These are phyloP conservation scores for Nephrotoma appendiculata DNA, from an alignment of 2,888 invertebrate genomes.

Conservation along the genomic window DNA sequence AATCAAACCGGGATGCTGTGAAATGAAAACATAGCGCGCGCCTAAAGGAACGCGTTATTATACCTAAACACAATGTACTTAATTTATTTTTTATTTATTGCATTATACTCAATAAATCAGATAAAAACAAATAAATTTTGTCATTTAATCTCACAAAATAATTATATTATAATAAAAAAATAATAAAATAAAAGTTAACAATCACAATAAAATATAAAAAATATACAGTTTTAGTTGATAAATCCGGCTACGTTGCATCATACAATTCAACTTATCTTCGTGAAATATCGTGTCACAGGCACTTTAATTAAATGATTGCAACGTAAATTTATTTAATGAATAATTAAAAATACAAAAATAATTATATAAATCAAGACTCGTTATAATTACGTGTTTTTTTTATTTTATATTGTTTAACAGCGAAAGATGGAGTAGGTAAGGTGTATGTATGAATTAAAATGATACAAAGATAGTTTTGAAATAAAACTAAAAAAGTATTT, in stretches of 20 bases:
- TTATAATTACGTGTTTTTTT: not conserved
- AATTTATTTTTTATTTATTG: not conserved
- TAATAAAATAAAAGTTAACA: not conserved
- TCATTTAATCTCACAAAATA: not conserved
- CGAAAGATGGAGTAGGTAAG: not conserved
- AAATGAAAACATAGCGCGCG: too few relatives aligned
- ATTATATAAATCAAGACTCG: not conserved
- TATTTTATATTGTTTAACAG: not conserved
- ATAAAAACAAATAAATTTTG: not conserved
- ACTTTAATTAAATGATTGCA: not conserved
- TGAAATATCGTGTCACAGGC: not conserved
- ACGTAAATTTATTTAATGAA: not conserved
- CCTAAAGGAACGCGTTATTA: not conserved
- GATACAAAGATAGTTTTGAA: not conserved
- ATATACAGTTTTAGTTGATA: not conserved
- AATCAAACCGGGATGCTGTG: too few relatives aligned
- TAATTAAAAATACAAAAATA: not conserved
- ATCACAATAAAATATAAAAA: not conserved
- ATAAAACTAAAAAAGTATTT: not conserved
- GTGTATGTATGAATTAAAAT: not conserved
- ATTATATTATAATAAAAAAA: too few relatives aligned
- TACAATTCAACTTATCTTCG: not conserved
- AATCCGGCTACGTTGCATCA: not conserved
- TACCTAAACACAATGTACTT: not conserved
- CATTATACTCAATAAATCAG: not conserved